Evolutionary conservation across 2,888 invertebrate species (phyloP), one percentile per base, ranked within the genome.

Genomic region (Macaria liturata): DNA sequence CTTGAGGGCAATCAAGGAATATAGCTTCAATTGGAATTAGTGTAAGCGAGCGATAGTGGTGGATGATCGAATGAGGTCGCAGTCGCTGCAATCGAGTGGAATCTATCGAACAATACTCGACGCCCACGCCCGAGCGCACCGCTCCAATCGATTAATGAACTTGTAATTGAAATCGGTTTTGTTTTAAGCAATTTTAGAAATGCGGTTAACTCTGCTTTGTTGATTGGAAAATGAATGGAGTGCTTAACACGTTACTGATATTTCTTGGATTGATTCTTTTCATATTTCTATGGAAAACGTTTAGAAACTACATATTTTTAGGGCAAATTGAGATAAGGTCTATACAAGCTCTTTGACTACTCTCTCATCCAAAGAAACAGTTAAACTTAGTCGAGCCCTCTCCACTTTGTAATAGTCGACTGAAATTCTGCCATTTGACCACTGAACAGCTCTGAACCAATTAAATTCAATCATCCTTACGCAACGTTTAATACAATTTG

Each of bases 401-500:
- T 67, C 51, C 61, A 69, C 69, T 61, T 63, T 59, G 54, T 54
- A 68, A 68, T 65, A 62, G 64, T 64, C 62, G 69, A 52, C 65
- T 67, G 66, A 64, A 69, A 66, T 68, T 67, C 59, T 57, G 65
- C 64, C 59, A 69, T 67, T 69, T 68, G 67, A 65, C 68, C 72
- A 62, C 68, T 66, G 42, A 54, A 52, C 52, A 31, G 39, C 46
- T 51, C 69, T 61, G 71, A 75, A 70, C 73, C 72, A 79, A 80
- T 81, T 81, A 78, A 77, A 81, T 78, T 80, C 76, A 78, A 79
- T 77, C 70, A 70, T 69, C 67, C 71, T 75, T 70, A 75, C 75
- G 71, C 70, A 65, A 76, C 78, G 78, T 81, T 81, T 76, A 78
- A 61, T 72, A 68, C 68, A 68, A 70, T 70, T 66, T 63, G 65